Base-by-base conservation (phyloP, 2,888 invertebrate species). In the Drosophila neutralis region DNA sequence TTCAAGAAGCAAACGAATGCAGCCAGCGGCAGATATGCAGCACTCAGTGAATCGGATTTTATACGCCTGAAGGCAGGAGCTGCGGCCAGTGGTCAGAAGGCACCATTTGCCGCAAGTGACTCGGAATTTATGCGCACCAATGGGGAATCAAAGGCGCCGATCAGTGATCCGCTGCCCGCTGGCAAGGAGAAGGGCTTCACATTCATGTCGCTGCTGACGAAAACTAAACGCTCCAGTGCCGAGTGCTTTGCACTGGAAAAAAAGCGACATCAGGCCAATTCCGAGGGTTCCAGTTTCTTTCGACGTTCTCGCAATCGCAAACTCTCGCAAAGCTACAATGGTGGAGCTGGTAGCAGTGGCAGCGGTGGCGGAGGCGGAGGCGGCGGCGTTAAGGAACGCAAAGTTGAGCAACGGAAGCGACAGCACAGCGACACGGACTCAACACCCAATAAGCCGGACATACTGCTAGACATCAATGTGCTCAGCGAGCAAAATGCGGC, bases 301-400 rank as follows among this genome's bases (percentile, higher is more conserved):
- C 83, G 91, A 21, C 83, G 91, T 4, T 87, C 93, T 8, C 92
- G 92, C 42, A 93, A 91, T 73, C 91, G 93, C 54, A 93, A 93
- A 69, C 76, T 92, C 1, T 93, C 93, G 10, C 93, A 92, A 54
- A 93, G 93, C 61, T 93, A 93, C 76, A 93, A 93, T 66, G 93
- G 93, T 4, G 73, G 79, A n/a, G 75, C 29, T 18, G 65, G 36
- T 18, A 56, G 53, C 62, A 91, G 91, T 33, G 91, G 91, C 67
- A 90, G 92, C 64, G 92, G 83, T 35, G 76, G 78, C 53, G 80
- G 21, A 10, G 48, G 91, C 53, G 80, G 21, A 61, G 90, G 91
- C 61, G 92, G 91, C 49, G 81, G 85, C 53, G 79, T 80, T 58
- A 83, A 83, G 72, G 91, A 91, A 52, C 86, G 90, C 38, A 90